phyloP scores from a whole-genome alignment of 2,888 invertebrate species.

The Eupelmus urozonus region DNA sequence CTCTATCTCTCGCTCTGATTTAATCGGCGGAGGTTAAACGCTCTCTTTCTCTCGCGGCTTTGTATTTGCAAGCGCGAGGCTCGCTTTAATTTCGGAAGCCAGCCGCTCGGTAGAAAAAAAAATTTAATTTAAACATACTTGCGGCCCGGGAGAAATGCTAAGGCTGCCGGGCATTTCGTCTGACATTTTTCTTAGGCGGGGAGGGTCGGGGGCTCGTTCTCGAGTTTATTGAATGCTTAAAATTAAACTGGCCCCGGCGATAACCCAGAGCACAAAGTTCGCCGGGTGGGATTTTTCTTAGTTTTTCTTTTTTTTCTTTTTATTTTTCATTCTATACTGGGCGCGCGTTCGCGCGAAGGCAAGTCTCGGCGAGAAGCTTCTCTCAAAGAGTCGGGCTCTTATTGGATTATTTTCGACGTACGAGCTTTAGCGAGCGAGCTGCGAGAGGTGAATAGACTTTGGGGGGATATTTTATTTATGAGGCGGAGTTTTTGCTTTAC shows the following conservation, averaged over 20 bases:
- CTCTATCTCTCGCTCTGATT: slow-evolving; percentile 3
- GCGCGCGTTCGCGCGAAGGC: too few relatives aligned
- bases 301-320: slow-evolving; percentile 18
- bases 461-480: too few relatives aligned
- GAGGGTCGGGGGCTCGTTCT: not conserved
- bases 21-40: slow-evolving; percentile 2
- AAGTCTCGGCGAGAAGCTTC: not conserved
- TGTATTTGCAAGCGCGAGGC: not conserved
- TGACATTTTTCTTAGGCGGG: slow-evolving; percentile 29
- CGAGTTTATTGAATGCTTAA: slow-evolving; percentile 47
- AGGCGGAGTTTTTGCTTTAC: too few relatives aligned
- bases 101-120: slow-evolving; percentile 17
- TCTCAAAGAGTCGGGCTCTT: not conserved
- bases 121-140: slow-evolving; percentile 58
- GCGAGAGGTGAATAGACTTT: too few relatives aligned
- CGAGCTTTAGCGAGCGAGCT: too few relatives aligned
- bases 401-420: not conserved
- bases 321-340: not conserved
- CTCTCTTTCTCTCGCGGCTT: not conserved
- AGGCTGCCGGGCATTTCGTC: slow-evolving; percentile 34
- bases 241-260: slow-evolving; percentile 29
- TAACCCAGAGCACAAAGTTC: slow-evolving; percentile 1
- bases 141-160: slow-evolving; percentile 27
- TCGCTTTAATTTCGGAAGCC: slow-evolving; percentile 38
- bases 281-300: slow-evolving; percentile 7